These are phyloP conservation scores for Dromas ardeola DNA, from an alignment of 2,113 vertebrate species.

Conservation along the genomic window DNA sequence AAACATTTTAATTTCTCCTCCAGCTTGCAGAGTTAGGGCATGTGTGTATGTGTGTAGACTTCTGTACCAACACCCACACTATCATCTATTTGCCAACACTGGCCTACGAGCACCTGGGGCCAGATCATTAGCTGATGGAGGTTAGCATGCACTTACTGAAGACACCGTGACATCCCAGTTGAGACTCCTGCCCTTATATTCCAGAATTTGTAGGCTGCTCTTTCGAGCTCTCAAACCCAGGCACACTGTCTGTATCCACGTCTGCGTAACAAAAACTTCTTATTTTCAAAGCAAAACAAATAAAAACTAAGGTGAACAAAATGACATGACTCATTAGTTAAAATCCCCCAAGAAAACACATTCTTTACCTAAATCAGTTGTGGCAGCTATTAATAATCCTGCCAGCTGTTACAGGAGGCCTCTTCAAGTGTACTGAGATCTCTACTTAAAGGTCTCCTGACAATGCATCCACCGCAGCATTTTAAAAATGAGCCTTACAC, in stretches of 20 bases:
- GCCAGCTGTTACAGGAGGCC: background rate
- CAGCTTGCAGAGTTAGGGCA: background rate
- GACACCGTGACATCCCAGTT: background rate
- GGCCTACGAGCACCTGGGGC: background rate
- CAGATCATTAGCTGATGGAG: background rate
- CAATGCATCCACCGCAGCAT: background rate
- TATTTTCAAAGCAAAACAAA: background rate
- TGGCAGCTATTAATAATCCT: conserved; percentile 27
- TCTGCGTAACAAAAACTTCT: background rate
- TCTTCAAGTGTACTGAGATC: background rate
- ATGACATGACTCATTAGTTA: background rate
- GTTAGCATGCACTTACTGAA: background rate
- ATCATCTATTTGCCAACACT: background rate
- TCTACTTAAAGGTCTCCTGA: background rate
- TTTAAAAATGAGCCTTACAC: background rate
- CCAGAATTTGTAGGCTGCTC: background rate
- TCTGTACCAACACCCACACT: background rate
- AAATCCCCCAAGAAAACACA: background rate
- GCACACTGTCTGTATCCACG: background rate
- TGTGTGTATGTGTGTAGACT: background rate
- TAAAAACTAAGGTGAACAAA: conserved; percentile 3
- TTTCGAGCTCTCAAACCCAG: background rate
- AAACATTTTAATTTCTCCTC: background rate
- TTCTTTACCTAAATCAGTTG: conserved; percentile 3
- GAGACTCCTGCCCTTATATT: background rate